phyloP scores from a whole-genome alignment of 2,888 invertebrate genomes.

The Drosophila atripex region DNA sequence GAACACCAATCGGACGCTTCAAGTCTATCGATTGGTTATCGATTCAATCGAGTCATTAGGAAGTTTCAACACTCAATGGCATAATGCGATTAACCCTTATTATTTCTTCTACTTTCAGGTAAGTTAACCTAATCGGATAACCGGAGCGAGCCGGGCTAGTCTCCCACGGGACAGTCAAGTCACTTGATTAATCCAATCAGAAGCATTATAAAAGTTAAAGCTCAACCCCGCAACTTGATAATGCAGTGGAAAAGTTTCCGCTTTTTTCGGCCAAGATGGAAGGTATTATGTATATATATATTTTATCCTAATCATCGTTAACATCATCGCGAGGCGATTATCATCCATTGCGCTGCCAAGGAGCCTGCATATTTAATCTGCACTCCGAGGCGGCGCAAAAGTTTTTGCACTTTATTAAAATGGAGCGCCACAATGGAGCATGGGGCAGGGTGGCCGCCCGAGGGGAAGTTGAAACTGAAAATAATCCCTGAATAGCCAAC shows the following conservation, averaged over 20 bases:
- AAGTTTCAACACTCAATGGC: constrained; percentile 5
- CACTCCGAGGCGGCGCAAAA: constrained; percentile 57
- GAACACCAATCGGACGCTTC: constrained; percentile 6
- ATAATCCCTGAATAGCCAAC: constrained; percentile 29
- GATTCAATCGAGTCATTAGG: constrained; percentile 14
- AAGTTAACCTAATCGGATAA: constrained; percentile 35
- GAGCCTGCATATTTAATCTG: constrained; percentile 76
- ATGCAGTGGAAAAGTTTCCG: constrained; percentile 57
- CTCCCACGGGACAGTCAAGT: constrained; percentile 23
- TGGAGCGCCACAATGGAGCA: constrained; percentile 29
- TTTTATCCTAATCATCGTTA: constrained; percentile 38
- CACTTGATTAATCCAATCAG: constrained; percentile 68
- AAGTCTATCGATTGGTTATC: constrained; percentile 20
- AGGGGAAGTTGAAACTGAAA: constrained; percentile 25
- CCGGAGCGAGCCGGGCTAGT: background rate
- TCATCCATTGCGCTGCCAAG: constrained; percentile 40
- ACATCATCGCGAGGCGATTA: constrained; percentile 33
- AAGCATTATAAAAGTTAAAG: constrained; percentile 53
- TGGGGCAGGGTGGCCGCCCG: constrained; percentile 4
- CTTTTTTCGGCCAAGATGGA: constrained; percentile 1
- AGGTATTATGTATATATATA: background rate
- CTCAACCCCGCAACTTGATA: constrained; percentile 33
- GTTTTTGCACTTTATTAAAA: constrained; percentile 61
- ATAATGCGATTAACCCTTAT: background rate
- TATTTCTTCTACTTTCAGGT: constrained; percentile 49